These are phyloP conservation scores for Achroia grisella DNA, from an alignment of 1,140 invertebrate species.

Conservation along the genomic window DNA sequence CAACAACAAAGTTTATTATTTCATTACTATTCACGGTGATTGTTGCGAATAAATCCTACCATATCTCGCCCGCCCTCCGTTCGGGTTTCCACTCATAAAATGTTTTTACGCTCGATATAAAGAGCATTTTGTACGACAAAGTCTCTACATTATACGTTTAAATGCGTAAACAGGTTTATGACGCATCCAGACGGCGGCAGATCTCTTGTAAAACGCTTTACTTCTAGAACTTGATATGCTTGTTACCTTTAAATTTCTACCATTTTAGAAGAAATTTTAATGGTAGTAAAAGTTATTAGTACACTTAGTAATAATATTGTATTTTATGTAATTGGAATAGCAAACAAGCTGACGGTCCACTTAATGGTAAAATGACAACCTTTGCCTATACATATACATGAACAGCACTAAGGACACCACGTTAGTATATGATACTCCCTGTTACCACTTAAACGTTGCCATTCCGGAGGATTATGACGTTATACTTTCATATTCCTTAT, in stretches of 20 bases:
- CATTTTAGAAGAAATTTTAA: too few relatives aligned
- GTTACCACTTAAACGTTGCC: too few relatives aligned
- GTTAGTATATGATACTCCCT: too few relatives aligned
- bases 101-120: constrained; percentile 21
- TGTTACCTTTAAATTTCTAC: background rate
- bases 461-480: too few relatives aligned
- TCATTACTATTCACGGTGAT: constrained; percentile 1
- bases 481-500: too few relatives aligned
- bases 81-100: constrained; percentile 10
- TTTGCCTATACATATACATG: too few relatives aligned
- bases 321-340: too few relatives aligned
- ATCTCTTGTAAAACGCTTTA: constrained; percentile 16
- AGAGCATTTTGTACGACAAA: constrained; percentile 14
- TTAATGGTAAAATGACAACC: too few relatives aligned
- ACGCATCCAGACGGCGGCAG: constrained; percentile 6
- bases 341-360: too few relatives aligned
- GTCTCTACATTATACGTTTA: constrained; percentile 3
- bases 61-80: background rate
- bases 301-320: too few relatives aligned
- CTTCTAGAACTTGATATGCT: constrained; percentile 5
- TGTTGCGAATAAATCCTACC: constrained; percentile 4
- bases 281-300: too few relatives aligned
- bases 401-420: too few relatives aligned
- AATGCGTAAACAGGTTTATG: constrained; percentile 18
- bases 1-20: background rate